Conservation (phyloP, 2,797 vertebrate species). For the Setipinna tenuifilis region DNA sequence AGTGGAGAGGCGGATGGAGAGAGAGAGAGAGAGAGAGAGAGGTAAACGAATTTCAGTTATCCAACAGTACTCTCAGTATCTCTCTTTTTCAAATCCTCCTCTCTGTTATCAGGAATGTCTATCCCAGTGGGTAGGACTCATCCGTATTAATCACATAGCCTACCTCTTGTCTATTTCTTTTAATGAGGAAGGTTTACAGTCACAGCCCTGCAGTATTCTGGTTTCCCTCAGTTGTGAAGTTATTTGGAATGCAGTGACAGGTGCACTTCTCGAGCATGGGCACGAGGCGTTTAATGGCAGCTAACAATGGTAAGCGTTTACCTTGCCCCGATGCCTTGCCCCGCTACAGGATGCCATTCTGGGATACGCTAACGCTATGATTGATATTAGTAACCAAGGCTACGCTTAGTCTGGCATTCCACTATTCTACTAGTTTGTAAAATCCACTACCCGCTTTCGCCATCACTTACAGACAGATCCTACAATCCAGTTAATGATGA, state of each 20-base stretch:
- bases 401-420: neutral
- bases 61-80: neutral
- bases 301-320: neutral
- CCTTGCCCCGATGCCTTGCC: neutral
- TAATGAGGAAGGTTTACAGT: neutral
- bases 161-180: neutral
- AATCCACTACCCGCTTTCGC: neutral
- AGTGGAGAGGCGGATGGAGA: conserved; percentile 48
- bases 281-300: neutral
- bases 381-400: conserved; percentile 3
- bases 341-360: neutral
- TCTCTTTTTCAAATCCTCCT: neutral
- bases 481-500: neutral
- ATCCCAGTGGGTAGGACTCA: neutral
- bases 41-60: neutral
- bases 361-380: neutral
- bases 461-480: neutral
- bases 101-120: neutral
- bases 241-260: neutral
- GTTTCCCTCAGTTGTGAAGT: neutral
- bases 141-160: neutral
- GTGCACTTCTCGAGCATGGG: neutral
- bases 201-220: neutral
- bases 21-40: conserved; percentile 20
- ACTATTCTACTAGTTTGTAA: neutral